A percentile compares a stretch with the other conserved stretches of the same genome.
phyloP scores from a whole-genome alignment of 2,888 invertebrate species.

The Andrena marginata region DNA sequence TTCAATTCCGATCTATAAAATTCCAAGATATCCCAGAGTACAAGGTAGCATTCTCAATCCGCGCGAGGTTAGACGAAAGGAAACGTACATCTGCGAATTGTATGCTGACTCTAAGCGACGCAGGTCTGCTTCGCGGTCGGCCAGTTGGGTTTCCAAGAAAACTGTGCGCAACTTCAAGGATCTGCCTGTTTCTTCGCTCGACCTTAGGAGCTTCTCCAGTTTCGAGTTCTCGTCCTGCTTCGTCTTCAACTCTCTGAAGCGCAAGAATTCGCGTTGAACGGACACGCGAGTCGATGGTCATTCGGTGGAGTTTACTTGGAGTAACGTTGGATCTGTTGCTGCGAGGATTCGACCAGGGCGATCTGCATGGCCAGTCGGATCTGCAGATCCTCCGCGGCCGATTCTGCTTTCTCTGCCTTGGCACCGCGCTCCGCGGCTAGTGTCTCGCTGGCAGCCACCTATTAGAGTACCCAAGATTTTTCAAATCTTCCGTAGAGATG shows the following conservation, averaged over 20 bases:
- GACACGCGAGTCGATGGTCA: neutral
- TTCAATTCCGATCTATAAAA: slow-evolving; percentile 72
- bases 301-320: slow-evolving; percentile 65
- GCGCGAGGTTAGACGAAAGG: neutral
- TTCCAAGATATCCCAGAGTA: neutral
- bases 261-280: neutral
- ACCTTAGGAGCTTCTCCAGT: slow-evolving; percentile 71
- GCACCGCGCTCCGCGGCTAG: slow-evolving; percentile 68
- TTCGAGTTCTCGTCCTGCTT: slow-evolving; percentile 72
- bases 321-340: slow-evolving; percentile 73
- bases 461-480: neutral
- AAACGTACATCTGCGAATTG: slow-evolving; percentile 75
- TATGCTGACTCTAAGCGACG: slow-evolving; percentile 77
- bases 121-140: slow-evolving; percentile 76
- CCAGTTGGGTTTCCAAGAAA: slow-evolving; percentile 74
- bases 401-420: slow-evolving; percentile 74
- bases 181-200: slow-evolving; percentile 71
- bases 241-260: slow-evolving; percentile 69
- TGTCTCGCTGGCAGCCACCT: slow-evolving; percentile 74
- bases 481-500: neutral
- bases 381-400: slow-evolving; percentile 72
- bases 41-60: neutral
- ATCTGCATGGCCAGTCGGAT: slow-evolving; percentile 73
- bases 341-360: slow-evolving; percentile 68
- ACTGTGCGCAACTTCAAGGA: slow-evolving; percentile 67